Conservation (phyloP, 2,113 vertebrate species). For the Phainopepla nitens region DNA sequence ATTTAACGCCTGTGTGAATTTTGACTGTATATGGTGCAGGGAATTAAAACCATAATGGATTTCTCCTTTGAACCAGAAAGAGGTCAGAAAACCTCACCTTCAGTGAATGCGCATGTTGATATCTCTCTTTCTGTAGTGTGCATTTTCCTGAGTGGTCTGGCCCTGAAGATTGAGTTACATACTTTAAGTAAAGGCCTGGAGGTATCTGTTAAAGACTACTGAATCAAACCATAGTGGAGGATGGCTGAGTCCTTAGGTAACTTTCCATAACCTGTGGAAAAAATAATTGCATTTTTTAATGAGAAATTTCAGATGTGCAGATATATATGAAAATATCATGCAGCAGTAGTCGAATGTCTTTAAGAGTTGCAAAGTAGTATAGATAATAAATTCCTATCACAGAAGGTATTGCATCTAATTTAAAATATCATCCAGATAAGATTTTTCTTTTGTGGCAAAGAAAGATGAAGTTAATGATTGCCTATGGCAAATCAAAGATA, state of each 20-base stretch:
- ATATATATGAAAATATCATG: not conserved
- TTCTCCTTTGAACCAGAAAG: constrained; percentile 26
- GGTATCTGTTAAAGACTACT: not conserved
- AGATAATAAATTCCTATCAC: not conserved
- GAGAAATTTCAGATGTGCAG: not conserved
- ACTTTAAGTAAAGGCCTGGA: not conserved
- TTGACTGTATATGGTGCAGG: not conserved
- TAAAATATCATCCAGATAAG: not conserved
- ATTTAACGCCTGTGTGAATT: constrained; percentile 13
- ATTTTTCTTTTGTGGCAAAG: not conserved
- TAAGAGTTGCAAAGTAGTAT: not conserved
- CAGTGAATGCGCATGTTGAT: not conserved
- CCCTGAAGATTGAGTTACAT: not conserved
- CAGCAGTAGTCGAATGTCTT: not conserved
- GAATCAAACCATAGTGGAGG: not conserved
- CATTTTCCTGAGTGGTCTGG: not conserved
- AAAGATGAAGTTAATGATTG: not conserved
- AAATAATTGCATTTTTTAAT: not conserved
- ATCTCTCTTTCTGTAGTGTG: not conserved
- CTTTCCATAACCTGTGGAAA: not conserved
- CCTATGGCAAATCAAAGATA: not conserved
- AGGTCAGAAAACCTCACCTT: not conserved
- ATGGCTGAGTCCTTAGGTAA: not conserved
- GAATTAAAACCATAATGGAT: constrained; percentile 29
- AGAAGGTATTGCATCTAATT: not conserved